These are phyloP conservation scores for Lytechinus variegatus DNA, from an alignment of 35 echinoderm and acorn worm species.

Conservation along the genomic window DNA sequence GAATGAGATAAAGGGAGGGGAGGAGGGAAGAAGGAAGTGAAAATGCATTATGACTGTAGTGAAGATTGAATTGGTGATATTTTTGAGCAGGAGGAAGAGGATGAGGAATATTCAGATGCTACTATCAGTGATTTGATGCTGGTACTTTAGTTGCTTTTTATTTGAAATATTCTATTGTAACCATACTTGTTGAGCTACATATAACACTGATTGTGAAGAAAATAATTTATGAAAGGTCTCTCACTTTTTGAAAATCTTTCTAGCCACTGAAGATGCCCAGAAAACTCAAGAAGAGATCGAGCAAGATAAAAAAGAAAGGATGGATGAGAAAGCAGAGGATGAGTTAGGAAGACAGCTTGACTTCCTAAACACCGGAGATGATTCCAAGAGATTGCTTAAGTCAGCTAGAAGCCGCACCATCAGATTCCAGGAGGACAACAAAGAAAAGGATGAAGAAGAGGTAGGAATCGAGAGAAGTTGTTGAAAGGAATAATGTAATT, in stretches of 20 bases:
- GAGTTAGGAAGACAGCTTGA: constrained; percentile 85
- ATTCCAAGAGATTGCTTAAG: constrained; percentile 57
- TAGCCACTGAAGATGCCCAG: constrained; percentile 41
- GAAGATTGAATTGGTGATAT: too few relatives aligned
- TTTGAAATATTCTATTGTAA: too few relatives aligned
- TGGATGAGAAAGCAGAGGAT: constrained; percentile 82
- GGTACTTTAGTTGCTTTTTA: too few relatives aligned
- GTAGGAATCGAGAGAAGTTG: not conserved
- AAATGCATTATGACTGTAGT: too few relatives aligned
- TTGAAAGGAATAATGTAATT: too few relatives aligned
- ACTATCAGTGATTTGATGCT: too few relatives aligned
- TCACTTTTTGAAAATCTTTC: not conserved
- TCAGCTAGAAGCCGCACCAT: constrained; percentile 61
- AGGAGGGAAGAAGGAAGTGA: not conserved
- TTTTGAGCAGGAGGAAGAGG: not conserved
- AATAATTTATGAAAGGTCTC: not conserved
- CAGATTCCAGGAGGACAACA: constrained; percentile 52
- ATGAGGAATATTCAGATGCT: too few relatives aligned
- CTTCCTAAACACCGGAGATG: constrained; percentile 73
- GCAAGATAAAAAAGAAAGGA: constrained; percentile 72
- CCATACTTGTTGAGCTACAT: not conserved
- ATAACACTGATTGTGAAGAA: not conserved
- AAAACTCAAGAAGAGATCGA: constrained; percentile 64
- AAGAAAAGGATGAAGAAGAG: constrained; percentile 44
- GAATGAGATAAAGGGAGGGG: not conserved